Percentiles rank a stretch among this genome's conserved stretches.
phyloP scores from a whole-genome alignment of 2,113 vertebrate species.

The Mesocricetus auratus region DNA sequence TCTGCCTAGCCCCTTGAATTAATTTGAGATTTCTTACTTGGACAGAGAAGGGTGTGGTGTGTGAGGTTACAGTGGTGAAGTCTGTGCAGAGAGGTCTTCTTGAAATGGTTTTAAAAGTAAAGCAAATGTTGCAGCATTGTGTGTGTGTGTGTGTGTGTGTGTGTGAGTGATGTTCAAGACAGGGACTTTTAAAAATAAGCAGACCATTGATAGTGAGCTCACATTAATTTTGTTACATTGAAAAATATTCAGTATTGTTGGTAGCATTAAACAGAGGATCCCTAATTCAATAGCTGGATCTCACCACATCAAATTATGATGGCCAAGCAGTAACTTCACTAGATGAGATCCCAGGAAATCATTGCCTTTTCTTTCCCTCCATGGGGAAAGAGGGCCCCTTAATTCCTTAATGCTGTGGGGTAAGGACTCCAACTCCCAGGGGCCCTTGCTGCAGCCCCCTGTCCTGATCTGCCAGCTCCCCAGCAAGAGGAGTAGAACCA shows the following conservation, averaged over 20 bases:
- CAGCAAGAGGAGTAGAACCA: slow-evolving; percentile 84
- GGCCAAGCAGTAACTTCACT: slow-evolving; percentile 39
- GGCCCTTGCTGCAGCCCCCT: slow-evolving; percentile 79
- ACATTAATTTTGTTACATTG: neutral
- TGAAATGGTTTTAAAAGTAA: slow-evolving; percentile 71
- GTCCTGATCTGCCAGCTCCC: slow-evolving; percentile 81
- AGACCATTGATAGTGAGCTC: neutral
- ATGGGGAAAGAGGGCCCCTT: slow-evolving; percentile 64
- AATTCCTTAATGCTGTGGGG: slow-evolving; percentile 77
- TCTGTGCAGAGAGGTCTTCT: slow-evolving; percentile 52
- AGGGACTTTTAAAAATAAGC: neutral
- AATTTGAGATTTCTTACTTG: slow-evolving; percentile 74
- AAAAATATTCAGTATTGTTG: neutral
- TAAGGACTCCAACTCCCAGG: slow-evolving; percentile 75
- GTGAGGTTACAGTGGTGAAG: slow-evolving; percentile 63
- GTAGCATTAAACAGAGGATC: slow-evolving; percentile 12
- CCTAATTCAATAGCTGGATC: slow-evolving; percentile 41
- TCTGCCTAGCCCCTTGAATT: slow-evolving; percentile 74
- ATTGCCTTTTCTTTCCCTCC: slow-evolving; percentile 51
- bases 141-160: neutral
- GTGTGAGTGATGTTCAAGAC: neutral
- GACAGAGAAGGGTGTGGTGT: slow-evolving; percentile 64
- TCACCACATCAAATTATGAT: slow-evolving; percentile 13
- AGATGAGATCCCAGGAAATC: neutral
- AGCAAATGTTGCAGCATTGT: slow-evolving; percentile 39